Evolutionary conservation across 2,888 invertebrate species (phyloP).

Genomic region (Rutpela maculata): DNA sequence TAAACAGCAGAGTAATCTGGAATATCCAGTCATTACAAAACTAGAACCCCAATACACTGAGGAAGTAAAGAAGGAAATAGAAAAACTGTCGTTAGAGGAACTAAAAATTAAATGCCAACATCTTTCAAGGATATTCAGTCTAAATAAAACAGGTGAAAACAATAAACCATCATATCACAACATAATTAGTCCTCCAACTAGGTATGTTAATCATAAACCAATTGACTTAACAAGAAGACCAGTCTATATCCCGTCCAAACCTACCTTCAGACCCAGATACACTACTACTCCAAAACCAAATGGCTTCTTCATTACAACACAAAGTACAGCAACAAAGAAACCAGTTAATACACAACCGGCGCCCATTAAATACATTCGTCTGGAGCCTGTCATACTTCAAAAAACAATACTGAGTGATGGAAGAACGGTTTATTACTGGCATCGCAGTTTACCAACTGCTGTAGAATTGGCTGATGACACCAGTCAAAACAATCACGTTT

Average conservation of each 20-base stretch:
- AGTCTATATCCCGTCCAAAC: slow-evolving; percentile 48
- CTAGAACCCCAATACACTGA: slow-evolving; percentile 55
- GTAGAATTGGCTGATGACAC: slow-evolving; percentile 47
- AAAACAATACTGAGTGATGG: slow-evolving; percentile 70
- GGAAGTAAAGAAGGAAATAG: slow-evolving; percentile 47
- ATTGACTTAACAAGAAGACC: slow-evolving; percentile 39
- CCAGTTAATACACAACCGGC: slow-evolving; percentile 48
- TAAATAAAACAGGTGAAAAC: slow-evolving; percentile 44
- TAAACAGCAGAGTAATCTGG: slow-evolving; percentile 48
- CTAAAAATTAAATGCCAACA: slow-evolving; percentile 67
- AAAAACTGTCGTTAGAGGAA: slow-evolving; percentile 61
- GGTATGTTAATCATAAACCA: slow-evolving; percentile 24
- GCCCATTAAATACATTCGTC: slow-evolving; percentile 67
- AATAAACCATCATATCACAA: background rate
- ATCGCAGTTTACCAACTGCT: slow-evolving; percentile 67
- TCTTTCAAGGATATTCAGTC: slow-evolving; percentile 58
- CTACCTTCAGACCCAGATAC: slow-evolving; percentile 43
- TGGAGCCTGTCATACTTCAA: slow-evolving; percentile 72
- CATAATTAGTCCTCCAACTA: background rate
- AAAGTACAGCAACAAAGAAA: slow-evolving; percentile 49
- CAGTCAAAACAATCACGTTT: slow-evolving; percentile 11
- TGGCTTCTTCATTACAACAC: slow-evolving; percentile 66
- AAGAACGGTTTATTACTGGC: slow-evolving; percentile 70
- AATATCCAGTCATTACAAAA: slow-evolving; percentile 59
- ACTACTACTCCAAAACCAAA: slow-evolving; percentile 53